Evolutionary conservation across 2,888 invertebrate species (phyloP).

Genomic region (Sthenelais limicola): DNA sequence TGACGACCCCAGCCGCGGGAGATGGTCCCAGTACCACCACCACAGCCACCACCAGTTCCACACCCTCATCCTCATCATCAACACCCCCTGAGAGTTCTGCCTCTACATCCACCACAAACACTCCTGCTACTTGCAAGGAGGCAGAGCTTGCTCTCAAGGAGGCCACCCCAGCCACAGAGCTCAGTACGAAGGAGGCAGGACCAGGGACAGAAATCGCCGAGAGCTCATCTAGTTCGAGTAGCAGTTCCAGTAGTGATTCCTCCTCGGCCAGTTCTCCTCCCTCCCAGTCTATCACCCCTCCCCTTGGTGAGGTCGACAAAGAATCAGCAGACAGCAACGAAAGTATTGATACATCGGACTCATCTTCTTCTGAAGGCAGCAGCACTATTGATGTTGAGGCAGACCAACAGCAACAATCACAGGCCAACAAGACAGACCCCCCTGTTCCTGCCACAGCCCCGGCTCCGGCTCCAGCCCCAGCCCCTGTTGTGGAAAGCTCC

Average conservation of each 20-base stretch:
- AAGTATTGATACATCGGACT: conserved; percentile 12
- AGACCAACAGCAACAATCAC: background rate
- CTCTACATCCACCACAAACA: background rate
- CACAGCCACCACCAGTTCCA: background rate
- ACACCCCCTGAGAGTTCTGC: background rate
- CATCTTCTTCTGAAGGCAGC: conserved; percentile 24
- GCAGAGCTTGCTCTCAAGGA: background rate
- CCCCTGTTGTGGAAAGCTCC: background rate
- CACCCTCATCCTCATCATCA: background rate
- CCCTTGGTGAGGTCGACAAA: conserved; percentile 14
- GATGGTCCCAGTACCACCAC: background rate
- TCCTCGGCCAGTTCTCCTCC: conserved; percentile 18
- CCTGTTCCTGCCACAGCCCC: background rate
- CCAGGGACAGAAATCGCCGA: too few species aligned
- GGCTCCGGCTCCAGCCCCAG: background rate
- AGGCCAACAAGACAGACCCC: background rate
- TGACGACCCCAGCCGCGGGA: too few species aligned
- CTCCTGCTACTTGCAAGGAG: background rate
- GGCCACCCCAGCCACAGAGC: conserved; percentile 2
- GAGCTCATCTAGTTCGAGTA: too few species aligned
- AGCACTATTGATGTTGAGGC: conserved; percentile 18
- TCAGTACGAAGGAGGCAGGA: too few species aligned
- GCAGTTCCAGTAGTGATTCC: conserved; percentile 26
- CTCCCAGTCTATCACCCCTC: conserved; percentile 18
- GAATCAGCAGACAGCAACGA: conserved; percentile 18